Conservation (phyloP, 2,113 vertebrate genomes). For the Tragelaphus scriptus region DNA sequence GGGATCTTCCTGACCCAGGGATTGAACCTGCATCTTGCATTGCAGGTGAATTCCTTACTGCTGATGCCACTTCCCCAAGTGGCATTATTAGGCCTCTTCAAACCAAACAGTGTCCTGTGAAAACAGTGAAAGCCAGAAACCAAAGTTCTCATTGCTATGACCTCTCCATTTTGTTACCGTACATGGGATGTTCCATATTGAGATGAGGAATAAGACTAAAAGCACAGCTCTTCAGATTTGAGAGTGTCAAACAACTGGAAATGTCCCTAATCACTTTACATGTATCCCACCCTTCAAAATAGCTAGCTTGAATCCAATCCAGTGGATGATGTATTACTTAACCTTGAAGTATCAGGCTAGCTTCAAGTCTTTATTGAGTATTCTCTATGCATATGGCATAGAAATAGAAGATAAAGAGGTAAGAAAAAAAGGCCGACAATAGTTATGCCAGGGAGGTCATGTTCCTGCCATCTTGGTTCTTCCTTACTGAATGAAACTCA, state of each 20-base stretch:
- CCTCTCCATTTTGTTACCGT: background rate
- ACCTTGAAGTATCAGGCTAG: background rate
- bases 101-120: slow-evolving; percentile 12
- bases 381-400: background rate
- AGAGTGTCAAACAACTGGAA: background rate
- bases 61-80: background rate
- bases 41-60: background rate
- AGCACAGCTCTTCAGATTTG: background rate
- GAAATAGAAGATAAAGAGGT: background rate
- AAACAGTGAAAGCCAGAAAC: slow-evolving; percentile 11
- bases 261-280: background rate
- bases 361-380: background rate
- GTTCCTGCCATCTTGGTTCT: background rate
- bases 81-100: slow-evolving; percentile 38
- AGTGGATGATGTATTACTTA: background rate
- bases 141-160: background rate
- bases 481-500: background rate
- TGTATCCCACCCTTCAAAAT: background rate
- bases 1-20: background rate
- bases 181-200: background rate
- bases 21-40: background rate
- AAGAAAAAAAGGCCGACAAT: background rate
- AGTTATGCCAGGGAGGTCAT: background rate
- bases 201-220: background rate
- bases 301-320: background rate